Base-by-base conservation (phyloP, 1,140 invertebrate species). In the Pachyrhynchus sulphureomaculatus region DNA sequence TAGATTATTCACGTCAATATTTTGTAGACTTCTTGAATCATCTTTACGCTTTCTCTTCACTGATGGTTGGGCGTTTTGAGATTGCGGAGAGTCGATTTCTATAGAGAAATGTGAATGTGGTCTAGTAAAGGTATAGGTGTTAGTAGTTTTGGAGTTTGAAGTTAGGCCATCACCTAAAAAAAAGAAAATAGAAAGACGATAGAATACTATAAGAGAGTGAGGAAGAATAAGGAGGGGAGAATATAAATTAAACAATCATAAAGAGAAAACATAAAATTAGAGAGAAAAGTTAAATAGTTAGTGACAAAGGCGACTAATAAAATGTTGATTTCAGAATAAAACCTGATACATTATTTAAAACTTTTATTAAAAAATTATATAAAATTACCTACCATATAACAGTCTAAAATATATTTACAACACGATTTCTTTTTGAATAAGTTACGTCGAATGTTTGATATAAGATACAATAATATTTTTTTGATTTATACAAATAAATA, bases 141-240 rank as follows among this genome's bases (percentile, higher is more conserved):
- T 48, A 39, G 34, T 21, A 41, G 9, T 9, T 29, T 41, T 58
- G 42, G 29, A 41, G 23, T 32, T 42, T 20, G 55, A 18, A 4
- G 37, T 23, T 20, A 33, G 13, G 45, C n/a, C 32, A 13, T 17
- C 44, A 60, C 23, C 44, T 49, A 37, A 42, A 60, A 58, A 41
- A 36, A 18, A 60, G 37, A 42, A 42, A 58, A 33, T 47, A 58
- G 44, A 58, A 8, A 42, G 17, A 36, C 42, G 32, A 13, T 26
- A 58, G 55, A 58, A 9, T 45, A 18, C n/a, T n/a, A n/a, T n/a
- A n/a, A n/a, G n/a, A 39, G 36, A 39, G n/a, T 39, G 3, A 1
- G 13, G n/a, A n/a, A 18, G 17, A n/a, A 39, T 13, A 39, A 39
- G 8, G 6, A 18, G 4, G n/a, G n/a, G 3, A 17, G 13, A 39